These are phyloP conservation scores for Leptopterna dolabrata DNA, from an alignment of 2,888 invertebrate genomes.

Conservation along the genomic window DNA sequence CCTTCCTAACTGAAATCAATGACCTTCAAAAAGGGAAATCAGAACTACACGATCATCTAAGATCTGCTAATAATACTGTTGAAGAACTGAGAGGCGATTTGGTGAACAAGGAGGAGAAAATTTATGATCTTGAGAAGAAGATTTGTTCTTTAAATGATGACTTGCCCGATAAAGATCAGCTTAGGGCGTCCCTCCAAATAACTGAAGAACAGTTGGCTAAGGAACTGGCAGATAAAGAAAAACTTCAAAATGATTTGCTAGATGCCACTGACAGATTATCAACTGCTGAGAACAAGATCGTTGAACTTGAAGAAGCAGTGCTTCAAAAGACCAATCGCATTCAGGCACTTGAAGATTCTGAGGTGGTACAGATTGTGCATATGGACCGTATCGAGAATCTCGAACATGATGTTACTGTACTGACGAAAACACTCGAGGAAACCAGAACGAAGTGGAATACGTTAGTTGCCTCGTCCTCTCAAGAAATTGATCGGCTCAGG, in stretches of 20 bases:
- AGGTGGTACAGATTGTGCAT: not conserved
- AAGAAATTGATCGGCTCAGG: not conserved
- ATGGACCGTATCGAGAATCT: not conserved
- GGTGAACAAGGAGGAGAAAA: not conserved
- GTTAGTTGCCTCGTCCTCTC: not conserved
- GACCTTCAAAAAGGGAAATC: not conserved
- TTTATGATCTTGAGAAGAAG: not conserved
- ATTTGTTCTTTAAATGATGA: not conserved
- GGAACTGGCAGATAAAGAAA: not conserved
- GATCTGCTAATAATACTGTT: not conserved
- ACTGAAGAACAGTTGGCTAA: not conserved
- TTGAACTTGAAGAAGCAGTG: not conserved
- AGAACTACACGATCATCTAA: not conserved
- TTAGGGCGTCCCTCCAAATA: not conserved
- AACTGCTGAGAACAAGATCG: not conserved
- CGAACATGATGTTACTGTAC: not conserved
- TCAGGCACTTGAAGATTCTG: not conserved
- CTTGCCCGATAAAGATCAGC: not conserved
- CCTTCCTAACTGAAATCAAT: not conserved
- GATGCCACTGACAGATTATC: not conserved
- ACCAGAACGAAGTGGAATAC: not conserved
- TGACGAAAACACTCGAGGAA: not conserved
- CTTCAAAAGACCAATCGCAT: not conserved
- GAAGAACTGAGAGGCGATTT: not conserved
- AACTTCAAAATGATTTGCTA: not conserved